These are phyloP conservation scores for Calvadosia cruxmelitensis DNA, from an alignment of 30 jellyfish, hydroid and myxozoan genomes.

Conservation along the genomic window DNA sequence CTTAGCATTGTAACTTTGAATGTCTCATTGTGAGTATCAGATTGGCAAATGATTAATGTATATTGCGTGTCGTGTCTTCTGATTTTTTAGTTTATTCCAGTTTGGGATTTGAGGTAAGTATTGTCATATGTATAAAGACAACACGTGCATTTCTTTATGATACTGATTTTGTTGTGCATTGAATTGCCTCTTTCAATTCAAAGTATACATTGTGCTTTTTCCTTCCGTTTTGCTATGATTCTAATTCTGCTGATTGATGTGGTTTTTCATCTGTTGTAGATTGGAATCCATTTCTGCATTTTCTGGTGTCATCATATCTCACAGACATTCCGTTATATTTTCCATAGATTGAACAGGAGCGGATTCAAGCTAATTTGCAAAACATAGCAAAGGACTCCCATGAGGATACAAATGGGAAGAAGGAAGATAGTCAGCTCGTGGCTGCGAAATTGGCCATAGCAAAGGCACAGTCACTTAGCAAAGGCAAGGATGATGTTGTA, in stretches of 20 bases:
- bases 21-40: too few species aligned
- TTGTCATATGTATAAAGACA: background rate
- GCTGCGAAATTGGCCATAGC: constrained; percentile 63
- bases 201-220: background rate
- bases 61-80: background rate
- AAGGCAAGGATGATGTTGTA: constrained; percentile 45
- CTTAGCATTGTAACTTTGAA: too few species aligned
- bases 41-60: background rate
- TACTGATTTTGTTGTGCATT: too few species aligned
- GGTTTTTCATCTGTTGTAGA: background rate
- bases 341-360: constrained; percentile 56
- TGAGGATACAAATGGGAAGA: constrained; percentile 32
- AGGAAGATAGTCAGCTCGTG: background rate
- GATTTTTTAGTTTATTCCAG: background rate
- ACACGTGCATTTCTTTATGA: too few species aligned
- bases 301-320: background rate
- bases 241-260: background rate
- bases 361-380: constrained; percentile 51
- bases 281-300: background rate
- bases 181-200: too few species aligned
- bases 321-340: background rate
- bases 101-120: background rate
- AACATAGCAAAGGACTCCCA: constrained; percentile 22
- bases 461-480: constrained; percentile 55
- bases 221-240: background rate